A percentile compares a stretch with the other conserved stretches of the same genome.
Conservation (phyloP, 2,888 invertebrate genomes). For the Blomia tropicalis region DNA sequence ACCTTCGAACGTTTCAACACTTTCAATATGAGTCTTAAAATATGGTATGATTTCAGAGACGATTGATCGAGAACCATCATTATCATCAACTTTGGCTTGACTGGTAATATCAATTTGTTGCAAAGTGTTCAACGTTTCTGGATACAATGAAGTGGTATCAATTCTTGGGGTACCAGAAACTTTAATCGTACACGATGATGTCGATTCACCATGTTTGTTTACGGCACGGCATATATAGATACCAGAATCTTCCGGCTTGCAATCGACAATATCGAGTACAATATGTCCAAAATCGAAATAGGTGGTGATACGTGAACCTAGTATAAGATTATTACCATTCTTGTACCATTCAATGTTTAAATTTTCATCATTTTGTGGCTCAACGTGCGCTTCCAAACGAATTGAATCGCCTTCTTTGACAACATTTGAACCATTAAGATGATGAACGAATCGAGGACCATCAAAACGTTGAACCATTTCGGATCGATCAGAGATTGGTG, state of each 20-base stretch:
- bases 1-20: conserved; percentile 69
- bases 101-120: conserved; percentile 60
- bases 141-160: conserved; percentile 60
- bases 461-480: background rate
- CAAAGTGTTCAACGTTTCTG: conserved; percentile 69
- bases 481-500: background rate
- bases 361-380: conserved; percentile 80
- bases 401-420: conserved; percentile 59
- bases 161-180: conserved; percentile 45
- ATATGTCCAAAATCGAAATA: conserved; percentile 96
- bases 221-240: conserved; percentile 79
- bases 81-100: background rate
- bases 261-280: conserved; percentile 85
- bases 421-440: conserved; percentile 65
- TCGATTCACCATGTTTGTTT: conserved; percentile 68
- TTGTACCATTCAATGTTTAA: conserved; percentile 41
- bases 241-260: conserved; percentile 94
- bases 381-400: conserved; percentile 81
- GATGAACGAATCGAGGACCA: conserved; percentile 63
- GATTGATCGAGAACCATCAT: background rate
- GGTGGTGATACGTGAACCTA: conserved; percentile 69
- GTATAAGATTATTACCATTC: conserved; percentile 31
- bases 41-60: conserved; percentile 43
- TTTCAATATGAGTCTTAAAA: conserved; percentile 75
- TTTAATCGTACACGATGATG: conserved; percentile 70